A percentile compares a stretch with the other conserved stretches of the same genome.
phyloP scores from a whole-genome alignment of 1,140 invertebrate species.

The Lithobius niger region DNA sequence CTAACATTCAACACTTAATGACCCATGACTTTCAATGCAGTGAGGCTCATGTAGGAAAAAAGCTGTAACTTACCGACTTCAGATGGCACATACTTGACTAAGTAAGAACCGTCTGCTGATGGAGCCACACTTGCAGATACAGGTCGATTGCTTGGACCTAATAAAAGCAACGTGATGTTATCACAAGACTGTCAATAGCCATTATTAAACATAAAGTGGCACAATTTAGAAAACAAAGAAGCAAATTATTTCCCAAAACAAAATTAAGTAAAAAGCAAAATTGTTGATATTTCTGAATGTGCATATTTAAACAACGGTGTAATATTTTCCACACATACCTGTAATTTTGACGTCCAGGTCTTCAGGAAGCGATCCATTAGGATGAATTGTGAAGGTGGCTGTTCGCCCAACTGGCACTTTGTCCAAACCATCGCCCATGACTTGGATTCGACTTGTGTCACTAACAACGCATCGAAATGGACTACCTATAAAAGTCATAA shows the following conservation, averaged over 20 bases:
- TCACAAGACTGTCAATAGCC: no score
- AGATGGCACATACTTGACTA: slow-evolving; percentile 22
- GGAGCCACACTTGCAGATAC: background rate
- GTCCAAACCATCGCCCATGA: slow-evolving; percentile 66
- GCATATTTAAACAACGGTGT: no score
- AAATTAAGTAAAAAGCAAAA: no score
- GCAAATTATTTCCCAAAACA: no score
- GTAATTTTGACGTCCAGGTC: slow-evolving; percentile 50
- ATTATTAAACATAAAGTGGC: no score
- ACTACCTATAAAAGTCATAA: slow-evolving; percentile 33
- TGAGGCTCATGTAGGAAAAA: no score
- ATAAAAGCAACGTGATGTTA: background rate
- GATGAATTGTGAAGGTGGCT: slow-evolving; percentile 72
- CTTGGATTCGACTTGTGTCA: slow-evolving; percentile 57
- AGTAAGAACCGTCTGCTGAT: slow-evolving; percentile 9
- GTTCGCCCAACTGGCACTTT: slow-evolving; percentile 78
- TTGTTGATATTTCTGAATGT: no score
- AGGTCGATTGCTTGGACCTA: background rate
- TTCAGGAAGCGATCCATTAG: slow-evolving; percentile 47
- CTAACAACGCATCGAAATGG: slow-evolving; percentile 57
- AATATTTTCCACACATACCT: no score
- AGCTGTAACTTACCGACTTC: slow-evolving; percentile 23
- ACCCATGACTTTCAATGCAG: no score
- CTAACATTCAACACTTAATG: no score
- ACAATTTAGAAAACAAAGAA: no score